phyloP scores from a whole-genome alignment of 1,140 invertebrate species.

The Melitaea cinxia region DNA sequence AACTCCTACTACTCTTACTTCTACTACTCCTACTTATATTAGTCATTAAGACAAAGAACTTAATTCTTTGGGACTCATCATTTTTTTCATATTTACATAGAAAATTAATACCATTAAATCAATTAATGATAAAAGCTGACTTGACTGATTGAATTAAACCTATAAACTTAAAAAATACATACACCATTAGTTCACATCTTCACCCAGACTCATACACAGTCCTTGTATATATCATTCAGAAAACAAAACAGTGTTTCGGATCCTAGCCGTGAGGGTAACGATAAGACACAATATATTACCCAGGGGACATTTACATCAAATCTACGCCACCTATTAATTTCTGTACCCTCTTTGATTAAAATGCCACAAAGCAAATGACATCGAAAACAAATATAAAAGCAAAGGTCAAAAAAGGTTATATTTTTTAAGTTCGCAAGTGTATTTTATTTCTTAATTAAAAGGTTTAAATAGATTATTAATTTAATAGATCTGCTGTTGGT shows the following conservation, averaged over 20 bases:
- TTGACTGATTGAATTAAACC: too few species aligned
- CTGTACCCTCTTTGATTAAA: slow-evolving; percentile 48
- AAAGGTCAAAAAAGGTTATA: background rate
- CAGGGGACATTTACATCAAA: slow-evolving; percentile 42
- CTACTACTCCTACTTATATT: too few species aligned
- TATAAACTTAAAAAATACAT: background rate
- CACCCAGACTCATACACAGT: background rate
- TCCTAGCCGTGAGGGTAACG: slow-evolving; percentile 14
- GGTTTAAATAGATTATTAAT: too few species aligned
- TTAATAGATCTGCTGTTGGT: too few species aligned
- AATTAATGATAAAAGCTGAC: too few species aligned
- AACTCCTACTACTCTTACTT: too few species aligned
- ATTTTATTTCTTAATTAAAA: too few species aligned
- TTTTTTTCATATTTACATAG: too few species aligned
- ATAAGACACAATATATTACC: slow-evolving; percentile 29
- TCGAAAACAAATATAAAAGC: slow-evolving; percentile 1
- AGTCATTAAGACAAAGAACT: too few species aligned
- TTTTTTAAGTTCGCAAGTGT: too few species aligned
- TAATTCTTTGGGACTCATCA: too few species aligned
- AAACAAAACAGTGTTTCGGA: slow-evolving; percentile 10
- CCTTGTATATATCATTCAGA: slow-evolving; percentile 2
- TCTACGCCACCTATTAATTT: slow-evolving; percentile 39
- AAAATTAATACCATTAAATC: too few species aligned
- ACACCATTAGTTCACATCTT: background rate
- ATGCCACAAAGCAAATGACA: slow-evolving; percentile 42